Percentiles rank a stretch among this genome's conserved stretches.
Evolutionary conservation across 2,113 vertebrate genomes (phyloP).

Genomic region (Xenus cinereus): DNA sequence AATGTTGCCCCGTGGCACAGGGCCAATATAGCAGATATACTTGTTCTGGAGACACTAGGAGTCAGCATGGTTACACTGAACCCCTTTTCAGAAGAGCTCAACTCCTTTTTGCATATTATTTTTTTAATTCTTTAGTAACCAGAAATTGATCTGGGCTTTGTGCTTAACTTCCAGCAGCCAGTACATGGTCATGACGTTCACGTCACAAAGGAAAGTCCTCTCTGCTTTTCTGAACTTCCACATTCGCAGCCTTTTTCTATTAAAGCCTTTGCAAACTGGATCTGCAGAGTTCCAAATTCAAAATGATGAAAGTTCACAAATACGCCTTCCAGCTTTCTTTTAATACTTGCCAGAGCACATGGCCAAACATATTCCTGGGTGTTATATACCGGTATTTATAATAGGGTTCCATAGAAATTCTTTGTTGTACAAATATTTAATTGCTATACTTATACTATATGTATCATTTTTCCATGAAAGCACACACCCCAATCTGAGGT

Average conservation of each 20-base stretch:
- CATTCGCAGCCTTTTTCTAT: background rate
- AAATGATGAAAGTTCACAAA: background rate
- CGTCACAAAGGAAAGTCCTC: fast-evolving
- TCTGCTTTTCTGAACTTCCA: background rate
- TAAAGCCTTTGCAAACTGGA: background rate
- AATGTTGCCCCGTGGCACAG: background rate
- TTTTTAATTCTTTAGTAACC: background rate
- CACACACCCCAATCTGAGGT: background rate
- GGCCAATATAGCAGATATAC: background rate
- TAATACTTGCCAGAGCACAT: background rate
- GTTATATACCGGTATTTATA: background rate
- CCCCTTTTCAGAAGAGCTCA: background rate
- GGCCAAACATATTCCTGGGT: background rate
- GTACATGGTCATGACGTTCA: background rate
- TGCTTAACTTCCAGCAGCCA: background rate
- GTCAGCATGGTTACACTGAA: background rate
- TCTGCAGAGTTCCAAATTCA: background rate
- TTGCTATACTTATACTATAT: background rate
- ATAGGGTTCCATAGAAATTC: background rate
- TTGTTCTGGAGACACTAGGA: background rate
- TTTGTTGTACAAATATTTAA: background rate
- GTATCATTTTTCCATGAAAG: background rate
- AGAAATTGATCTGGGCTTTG: background rate
- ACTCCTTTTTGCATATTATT: fast-evolving
- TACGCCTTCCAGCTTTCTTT: background rate